phyloP scores from a whole-genome alignment of 92 coral and sea anemone species.

The Epizoanthus illoricatus region DNA sequence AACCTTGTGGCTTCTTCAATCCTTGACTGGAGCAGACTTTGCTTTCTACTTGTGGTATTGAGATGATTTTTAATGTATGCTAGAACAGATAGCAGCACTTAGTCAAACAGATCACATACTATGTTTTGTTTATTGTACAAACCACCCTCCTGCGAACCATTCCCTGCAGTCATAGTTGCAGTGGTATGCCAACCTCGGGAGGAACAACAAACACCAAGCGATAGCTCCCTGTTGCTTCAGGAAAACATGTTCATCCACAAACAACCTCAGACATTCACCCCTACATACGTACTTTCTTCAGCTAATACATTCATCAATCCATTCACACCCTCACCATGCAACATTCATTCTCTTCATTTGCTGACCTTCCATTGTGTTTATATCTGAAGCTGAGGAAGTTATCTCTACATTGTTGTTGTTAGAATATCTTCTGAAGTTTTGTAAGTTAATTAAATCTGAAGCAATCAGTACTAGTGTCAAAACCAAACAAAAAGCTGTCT shows the following conservation, averaged over 20 bases:
- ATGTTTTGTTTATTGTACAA: no score
- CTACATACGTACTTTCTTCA: conserved; percentile 11
- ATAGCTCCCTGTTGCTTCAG: conserved; percentile 40
- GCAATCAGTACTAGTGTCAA: no score
- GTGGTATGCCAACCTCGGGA: conserved; percentile 73
- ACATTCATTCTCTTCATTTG: background rate
- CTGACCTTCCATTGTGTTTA: background rate
- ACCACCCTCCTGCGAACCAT: conserved; percentile 66
- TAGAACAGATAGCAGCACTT: no score
- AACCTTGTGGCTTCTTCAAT: no score
- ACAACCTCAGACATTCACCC: background rate
- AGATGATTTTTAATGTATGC: no score
- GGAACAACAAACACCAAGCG: conserved; percentile 49
- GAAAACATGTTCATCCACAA: background rate
- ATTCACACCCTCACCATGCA: conserved; percentile 24
- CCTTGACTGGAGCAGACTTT: no score
- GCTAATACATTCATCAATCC: conserved; percentile 11
- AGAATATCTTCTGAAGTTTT: background rate
- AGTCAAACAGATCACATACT: no score
- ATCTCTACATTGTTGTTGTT: background rate
- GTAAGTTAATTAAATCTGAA: no score
- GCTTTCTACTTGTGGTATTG: no score
- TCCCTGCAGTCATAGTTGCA: conserved; percentile 60
- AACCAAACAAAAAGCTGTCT: no score
- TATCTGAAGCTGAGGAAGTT: conserved; percentile 9